Conservation (phyloP, 1,140 invertebrate species). For the Sminthurinus signatus region DNA sequence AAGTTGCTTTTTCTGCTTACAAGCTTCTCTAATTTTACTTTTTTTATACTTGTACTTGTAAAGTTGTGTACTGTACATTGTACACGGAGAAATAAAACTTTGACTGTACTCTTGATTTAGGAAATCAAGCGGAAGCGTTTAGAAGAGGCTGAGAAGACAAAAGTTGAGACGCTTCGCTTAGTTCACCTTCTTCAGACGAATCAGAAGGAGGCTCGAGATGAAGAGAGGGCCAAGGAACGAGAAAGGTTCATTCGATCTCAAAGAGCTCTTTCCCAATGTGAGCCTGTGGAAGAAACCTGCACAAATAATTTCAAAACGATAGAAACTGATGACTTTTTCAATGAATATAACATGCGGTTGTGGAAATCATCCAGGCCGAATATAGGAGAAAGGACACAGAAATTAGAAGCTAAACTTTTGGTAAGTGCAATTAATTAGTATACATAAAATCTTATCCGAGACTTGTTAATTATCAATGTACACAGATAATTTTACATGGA, state of each 20-base stretch:
- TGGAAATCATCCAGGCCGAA: slow-evolving; percentile 22
- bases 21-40: too few species aligned
- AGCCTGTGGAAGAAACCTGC: background rate
- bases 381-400: slow-evolving; percentile 21
- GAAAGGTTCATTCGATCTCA: slow-evolving; percentile 13
- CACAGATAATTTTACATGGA: too few species aligned
- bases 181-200: slow-evolving; percentile 9
- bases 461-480: too few species aligned
- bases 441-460: too few species aligned
- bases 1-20: background rate
- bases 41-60: too few species aligned
- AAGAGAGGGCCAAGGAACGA: slow-evolving; percentile 5
- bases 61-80: too few species aligned
- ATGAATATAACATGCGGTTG: slow-evolving; percentile 29
- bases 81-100: too few species aligned
- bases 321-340: slow-evolving; percentile 26
- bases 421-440: background rate
- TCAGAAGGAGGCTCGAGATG: slow-evolving; percentile 3
- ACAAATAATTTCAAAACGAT: background rate
- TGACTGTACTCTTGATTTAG: too few species aligned
- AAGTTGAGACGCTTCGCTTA: slow-evolving; percentile 12
- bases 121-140: slow-evolving; percentile 9
- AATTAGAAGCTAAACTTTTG: slow-evolving; percentile 18
- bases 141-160: slow-evolving; percentile 18
- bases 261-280: background rate